Evolutionary conservation across 1,140 invertebrate species (phyloP).

Genomic region (Drosophila triauraria): DNA sequence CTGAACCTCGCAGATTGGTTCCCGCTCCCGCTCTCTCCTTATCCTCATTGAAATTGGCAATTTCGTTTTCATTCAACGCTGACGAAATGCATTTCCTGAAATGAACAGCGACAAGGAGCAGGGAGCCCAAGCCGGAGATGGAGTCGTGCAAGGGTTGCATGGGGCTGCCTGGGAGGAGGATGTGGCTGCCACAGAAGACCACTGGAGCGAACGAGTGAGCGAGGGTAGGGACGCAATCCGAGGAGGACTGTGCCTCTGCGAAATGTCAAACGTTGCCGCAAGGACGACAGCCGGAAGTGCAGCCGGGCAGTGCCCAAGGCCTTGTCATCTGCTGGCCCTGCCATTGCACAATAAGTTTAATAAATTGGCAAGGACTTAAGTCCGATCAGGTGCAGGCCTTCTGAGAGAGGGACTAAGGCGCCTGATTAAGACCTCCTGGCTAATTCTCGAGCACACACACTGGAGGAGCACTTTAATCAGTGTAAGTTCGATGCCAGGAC

Average conservation of each 20-base stretch:
- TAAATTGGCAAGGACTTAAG: slow-evolving; percentile 48
- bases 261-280: slow-evolving; percentile 66
- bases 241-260: slow-evolving; percentile 26
- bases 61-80: slow-evolving; percentile 78
- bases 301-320: slow-evolving; percentile 19
- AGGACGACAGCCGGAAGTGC: slow-evolving; percentile 60
- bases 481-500: background rate
- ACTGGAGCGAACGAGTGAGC: slow-evolving; percentile 43
- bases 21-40: slow-evolving; percentile 4
- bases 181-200: slow-evolving; percentile 61
- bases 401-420: background rate
- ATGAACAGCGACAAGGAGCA: slow-evolving; percentile 60
- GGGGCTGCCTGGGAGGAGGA: slow-evolving; percentile 23
- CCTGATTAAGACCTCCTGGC: slow-evolving; percentile 45
- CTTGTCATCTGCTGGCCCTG: background rate
- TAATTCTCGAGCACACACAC: slow-evolving; percentile 36
- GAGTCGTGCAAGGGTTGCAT: slow-evolving; percentile 5
- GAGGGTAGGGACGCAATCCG: background rate
- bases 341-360: slow-evolving; percentile 39
- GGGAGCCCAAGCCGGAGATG: slow-evolving; percentile 26
- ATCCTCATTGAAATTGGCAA: slow-evolving; percentile 69
- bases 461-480: slow-evolving; percentile 15
- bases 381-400: slow-evolving; percentile 7
- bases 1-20: slow-evolving; percentile 10
- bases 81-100: slow-evolving; percentile 82